Evolutionary conservation across 1,140 invertebrate genomes (phyloP).

Genomic region (Eciton burchellii): DNA sequence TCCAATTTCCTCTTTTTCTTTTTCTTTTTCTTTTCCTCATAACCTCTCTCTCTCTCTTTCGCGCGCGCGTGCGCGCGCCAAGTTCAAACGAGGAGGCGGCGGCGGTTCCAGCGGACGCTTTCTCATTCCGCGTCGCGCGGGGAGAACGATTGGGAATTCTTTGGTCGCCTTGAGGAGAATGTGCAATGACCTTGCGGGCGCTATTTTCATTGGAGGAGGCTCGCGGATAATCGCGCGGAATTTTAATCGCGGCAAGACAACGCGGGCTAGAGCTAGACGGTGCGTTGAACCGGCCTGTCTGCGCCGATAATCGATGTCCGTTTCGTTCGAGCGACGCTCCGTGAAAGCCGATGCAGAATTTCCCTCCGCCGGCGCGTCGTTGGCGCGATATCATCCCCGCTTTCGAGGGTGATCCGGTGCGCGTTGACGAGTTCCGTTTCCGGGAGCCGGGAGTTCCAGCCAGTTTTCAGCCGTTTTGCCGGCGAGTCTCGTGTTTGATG

Average conservation of each 20-base stretch:
- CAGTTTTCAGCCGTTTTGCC: background rate
- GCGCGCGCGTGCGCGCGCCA: background rate
- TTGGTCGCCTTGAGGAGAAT: constrained; percentile 58
- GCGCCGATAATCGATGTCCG: constrained; percentile 25
- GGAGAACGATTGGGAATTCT: constrained; percentile 36
- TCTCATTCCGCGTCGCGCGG: constrained; percentile 24
- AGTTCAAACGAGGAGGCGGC: background rate
- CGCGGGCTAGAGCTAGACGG: constrained; percentile 25
- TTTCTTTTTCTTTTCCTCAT: too few species aligned
- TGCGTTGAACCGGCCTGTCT: constrained; percentile 47
- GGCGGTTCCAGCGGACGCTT: constrained; percentile 17
- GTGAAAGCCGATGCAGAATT: constrained; percentile 32
- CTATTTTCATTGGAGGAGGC: constrained; percentile 57
- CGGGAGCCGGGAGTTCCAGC: background rate
- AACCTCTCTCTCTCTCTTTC: too few species aligned
- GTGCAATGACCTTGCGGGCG: constrained; percentile 61
- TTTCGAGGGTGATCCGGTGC: background rate
- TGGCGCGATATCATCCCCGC: background rate
- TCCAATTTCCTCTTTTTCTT: background rate
- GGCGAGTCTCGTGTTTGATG: background rate
- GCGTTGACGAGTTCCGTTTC: constrained; percentile 3
- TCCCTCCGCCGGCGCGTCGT: background rate
- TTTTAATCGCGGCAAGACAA: constrained; percentile 51
- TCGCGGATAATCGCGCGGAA: constrained; percentile 59
- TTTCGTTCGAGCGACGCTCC: constrained; percentile 29